Percentiles rank a stretch among this genome's conserved stretches.
phyloP scores from a whole-genome alignment of 2,797 vertebrate species.

The Siniperca obscura region DNA sequence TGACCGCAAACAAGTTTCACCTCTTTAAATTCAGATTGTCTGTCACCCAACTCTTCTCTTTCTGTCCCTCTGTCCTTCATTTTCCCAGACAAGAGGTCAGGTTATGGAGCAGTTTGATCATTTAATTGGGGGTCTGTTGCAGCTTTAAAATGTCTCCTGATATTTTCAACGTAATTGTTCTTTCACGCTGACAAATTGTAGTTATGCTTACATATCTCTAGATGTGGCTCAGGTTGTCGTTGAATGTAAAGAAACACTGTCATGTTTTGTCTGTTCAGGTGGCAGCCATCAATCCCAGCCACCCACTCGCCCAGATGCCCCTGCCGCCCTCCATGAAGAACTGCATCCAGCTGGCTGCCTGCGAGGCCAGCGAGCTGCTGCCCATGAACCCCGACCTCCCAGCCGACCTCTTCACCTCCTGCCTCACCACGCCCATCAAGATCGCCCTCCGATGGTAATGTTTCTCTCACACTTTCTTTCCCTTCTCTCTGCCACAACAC shows the following conservation, averaged over 20 bases:
- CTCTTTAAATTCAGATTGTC: slow-evolving; percentile 12
- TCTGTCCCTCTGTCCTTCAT: slow-evolving; percentile 13
- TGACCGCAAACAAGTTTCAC: not conserved
- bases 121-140: slow-evolving; percentile 7
- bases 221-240: not conserved
- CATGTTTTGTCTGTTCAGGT: slow-evolving; percentile 84
- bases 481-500: not conserved
- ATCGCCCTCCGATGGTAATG: slow-evolving; percentile 95
- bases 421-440: slow-evolving; percentile 98
- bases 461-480: not conserved
- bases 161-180: not conserved
- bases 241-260: not conserved
- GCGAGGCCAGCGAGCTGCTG: slow-evolving; percentile 94
- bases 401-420: slow-evolving; percentile 97
- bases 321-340: slow-evolving; percentile 98
- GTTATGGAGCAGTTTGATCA: slow-evolving; percentile 22
- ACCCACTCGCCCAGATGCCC: slow-evolving; percentile 97
- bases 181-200: not conserved
- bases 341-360: slow-evolving; percentile 98
- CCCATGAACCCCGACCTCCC: slow-evolving; percentile 99
- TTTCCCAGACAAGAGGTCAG: slow-evolving; percentile 22
- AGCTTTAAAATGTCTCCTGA: not conserved
- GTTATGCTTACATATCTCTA: not conserved
- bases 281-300: slow-evolving; percentile 97
- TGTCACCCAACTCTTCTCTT: slow-evolving; percentile 4